phyloP scores from a whole-genome alignment of 2,113 vertebrate genomes.

The Pseudorectes ferrugineus region DNA sequence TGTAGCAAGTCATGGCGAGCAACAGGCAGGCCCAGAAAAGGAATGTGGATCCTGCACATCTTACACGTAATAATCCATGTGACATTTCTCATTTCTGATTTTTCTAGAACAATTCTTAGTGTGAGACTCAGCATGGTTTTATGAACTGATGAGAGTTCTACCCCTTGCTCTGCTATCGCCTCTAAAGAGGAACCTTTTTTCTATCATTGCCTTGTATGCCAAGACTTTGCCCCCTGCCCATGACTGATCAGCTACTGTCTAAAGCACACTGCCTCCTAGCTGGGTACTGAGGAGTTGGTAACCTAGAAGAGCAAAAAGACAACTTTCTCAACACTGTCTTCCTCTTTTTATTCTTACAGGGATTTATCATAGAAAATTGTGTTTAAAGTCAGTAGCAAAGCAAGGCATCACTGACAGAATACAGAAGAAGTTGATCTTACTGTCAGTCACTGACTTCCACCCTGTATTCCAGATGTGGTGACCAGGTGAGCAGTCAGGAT shows the following conservation, averaged over 20 bases:
- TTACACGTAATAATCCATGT: neutral
- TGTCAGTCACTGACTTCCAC: fast-evolving
- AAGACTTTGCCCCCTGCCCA: neutral
- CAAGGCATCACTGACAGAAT: neutral
- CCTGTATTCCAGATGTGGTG: neutral
- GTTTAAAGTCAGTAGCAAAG: neutral
- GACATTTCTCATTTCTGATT: neutral
- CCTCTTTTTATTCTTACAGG: neutral
- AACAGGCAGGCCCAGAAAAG: neutral
- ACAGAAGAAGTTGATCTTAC: neutral
- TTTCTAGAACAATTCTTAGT: neutral
- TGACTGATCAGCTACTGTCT: neutral
- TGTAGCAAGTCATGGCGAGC: neutral
- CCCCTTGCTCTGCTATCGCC: neutral
- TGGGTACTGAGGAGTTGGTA: neutral
- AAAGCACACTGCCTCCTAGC: neutral
- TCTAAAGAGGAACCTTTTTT: neutral
- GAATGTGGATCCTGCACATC: neutral
- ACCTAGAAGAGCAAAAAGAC: neutral
- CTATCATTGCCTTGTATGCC: too few relatives aligned
- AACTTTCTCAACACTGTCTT: neutral
- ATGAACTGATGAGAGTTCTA: neutral
- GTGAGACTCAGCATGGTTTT: neutral
- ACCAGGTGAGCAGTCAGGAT: neutral
- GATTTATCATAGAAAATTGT: neutral